Conservation (phyloP, 2,797 vertebrate genomes). For the Falco rusticolus region DNA sequence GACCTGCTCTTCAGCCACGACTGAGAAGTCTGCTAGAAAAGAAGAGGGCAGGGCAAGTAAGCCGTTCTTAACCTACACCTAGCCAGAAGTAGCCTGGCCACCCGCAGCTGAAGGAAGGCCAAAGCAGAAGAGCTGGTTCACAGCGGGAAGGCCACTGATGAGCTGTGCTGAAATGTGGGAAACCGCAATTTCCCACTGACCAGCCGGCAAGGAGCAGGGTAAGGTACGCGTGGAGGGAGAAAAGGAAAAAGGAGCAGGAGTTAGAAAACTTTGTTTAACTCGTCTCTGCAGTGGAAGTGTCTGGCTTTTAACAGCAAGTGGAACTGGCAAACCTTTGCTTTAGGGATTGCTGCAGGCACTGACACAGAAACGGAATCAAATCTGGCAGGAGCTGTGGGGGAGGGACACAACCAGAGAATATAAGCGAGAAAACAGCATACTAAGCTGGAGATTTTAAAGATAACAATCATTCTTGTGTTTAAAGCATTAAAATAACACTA, state of each 20-base stretch:
- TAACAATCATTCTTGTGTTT: neutral
- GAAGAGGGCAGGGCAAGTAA: neutral
- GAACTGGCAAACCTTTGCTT: conserved; percentile 26
- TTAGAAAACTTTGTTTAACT: neutral
- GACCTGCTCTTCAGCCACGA: neutral
- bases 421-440: neutral
- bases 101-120: neutral
- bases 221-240: neutral
- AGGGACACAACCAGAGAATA: conserved; percentile 13
- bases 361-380: conserved; percentile 35
- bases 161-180: neutral
- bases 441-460: neutral
- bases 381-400: neutral
- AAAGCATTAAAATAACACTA: neutral
- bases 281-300: neutral
- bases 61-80: neutral
- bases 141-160: neutral
- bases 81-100: neutral
- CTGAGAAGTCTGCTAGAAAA: neutral
- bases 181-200: neutral
- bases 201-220: neutral
- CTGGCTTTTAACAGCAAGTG: conserved; percentile 22
- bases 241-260: neutral
- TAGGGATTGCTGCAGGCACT: conserved; percentile 20
- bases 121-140: neutral